Evolutionary conservation across 1,140 invertebrate genomes (phyloP).

Genomic region (Medauroidea extradentata): DNA sequence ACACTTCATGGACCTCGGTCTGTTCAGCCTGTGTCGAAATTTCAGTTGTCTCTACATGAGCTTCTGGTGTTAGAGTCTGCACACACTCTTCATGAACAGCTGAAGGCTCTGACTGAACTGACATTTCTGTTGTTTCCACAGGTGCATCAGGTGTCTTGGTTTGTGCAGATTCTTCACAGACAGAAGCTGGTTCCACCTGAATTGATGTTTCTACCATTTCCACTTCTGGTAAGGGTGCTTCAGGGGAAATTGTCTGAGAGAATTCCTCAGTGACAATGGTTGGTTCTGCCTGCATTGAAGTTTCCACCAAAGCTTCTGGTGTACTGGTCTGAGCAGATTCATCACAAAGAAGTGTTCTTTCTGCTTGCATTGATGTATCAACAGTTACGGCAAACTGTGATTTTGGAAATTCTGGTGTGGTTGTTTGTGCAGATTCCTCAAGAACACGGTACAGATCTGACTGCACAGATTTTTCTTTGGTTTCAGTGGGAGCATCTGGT

Average conservation of each 20-base stretch:
- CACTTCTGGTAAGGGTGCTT: too few species aligned
- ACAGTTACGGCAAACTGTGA: slow-evolving; percentile 23
- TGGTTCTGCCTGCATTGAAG: background rate
- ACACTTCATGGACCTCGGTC: slow-evolving; percentile 20
- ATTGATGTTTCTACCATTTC: too few species aligned
- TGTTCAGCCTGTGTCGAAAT: background rate
- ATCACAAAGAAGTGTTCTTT: background rate
- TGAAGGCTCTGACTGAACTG: background rate
- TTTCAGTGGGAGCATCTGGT: slow-evolving; percentile 28
- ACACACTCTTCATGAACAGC: slow-evolving; percentile 23
- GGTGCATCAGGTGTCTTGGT: background rate
- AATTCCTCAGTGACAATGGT: background rate
- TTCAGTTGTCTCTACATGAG: background rate
- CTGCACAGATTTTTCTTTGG: slow-evolving; percentile 27
- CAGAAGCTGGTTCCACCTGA: too few species aligned
- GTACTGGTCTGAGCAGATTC: background rate
- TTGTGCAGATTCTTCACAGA: slow-evolving; percentile 1
- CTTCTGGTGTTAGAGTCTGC: slow-evolving; percentile 21
- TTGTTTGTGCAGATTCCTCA: slow-evolving; percentile 27
- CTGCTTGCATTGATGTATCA: slow-evolving; percentile 9
- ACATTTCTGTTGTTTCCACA: background rate
- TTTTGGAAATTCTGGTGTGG: slow-evolving; percentile 25
- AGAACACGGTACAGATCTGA: slow-evolving; percentile 7
- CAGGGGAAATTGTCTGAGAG: background rate
- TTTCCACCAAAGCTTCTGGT: background rate